Base-by-base conservation (phyloP, 2,113 vertebrate genomes). In the Taurulus bubalis region DNA sequence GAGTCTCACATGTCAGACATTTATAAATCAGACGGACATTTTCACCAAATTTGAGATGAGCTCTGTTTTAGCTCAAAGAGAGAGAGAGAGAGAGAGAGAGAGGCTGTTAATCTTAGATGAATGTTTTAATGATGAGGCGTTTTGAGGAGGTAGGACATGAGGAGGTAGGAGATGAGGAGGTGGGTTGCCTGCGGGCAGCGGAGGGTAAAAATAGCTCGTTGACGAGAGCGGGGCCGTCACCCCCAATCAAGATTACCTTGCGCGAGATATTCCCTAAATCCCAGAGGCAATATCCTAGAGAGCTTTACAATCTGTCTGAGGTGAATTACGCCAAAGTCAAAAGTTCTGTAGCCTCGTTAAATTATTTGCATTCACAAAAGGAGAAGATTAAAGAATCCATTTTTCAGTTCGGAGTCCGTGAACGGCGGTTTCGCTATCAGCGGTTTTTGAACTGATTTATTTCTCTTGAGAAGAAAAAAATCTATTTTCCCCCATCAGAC, bases 161-260 rank as follows among this genome's bases (percentile, higher is more conserved):
- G 40, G 73, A 87, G 71, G 26, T n/a, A 18, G 6, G 72, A 69
- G 85, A 84, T 86, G 71, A 75, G 40, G 73, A 87, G 34, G 66
- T 63, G 79, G 59, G 69, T 80, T 59, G 55, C 87, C 85, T 65
- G 51, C 40, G 75, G 90, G 40, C 85, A 85, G 47, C 30, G 30
- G 84, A 91, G 78, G 62, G 65, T 89, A 88, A 86, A 90, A 93
- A 91, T 93, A 90, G 89, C 81, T 58, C 78, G 89, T 84, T 90
- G 90, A 85, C 83, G 75, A 80, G 86, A 74, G 69, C 84, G 67
- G 85, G 73, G 55, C 87, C 91, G 92, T 86, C 92, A 91, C 55
- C 30, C 82, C 79, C 72, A 65, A 91, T 92, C 85, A 85, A 76
- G 58, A 83, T 87, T 91, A 89, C 82, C 89, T 84, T 14, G 71